These are phyloP conservation scores for Stenoptilia bipunctidactyla DNA, from an alignment of 2,888 invertebrate genomes.

Conservation along the genomic window DNA sequence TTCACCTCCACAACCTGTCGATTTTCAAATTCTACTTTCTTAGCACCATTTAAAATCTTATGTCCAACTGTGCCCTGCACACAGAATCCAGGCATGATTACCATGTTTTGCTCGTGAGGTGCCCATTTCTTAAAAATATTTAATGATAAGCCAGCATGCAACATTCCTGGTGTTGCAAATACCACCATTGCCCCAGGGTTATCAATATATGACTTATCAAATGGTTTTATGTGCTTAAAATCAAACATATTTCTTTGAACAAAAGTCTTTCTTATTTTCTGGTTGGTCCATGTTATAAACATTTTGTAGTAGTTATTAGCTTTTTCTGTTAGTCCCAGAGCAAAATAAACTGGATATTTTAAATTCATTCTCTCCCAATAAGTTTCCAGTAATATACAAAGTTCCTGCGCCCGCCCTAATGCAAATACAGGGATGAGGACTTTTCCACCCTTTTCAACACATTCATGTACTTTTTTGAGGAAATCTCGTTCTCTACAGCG, in stretches of 20 bases:
- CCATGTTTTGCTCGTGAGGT: slow-evolving; percentile 97
- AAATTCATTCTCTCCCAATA: slow-evolving; percentile 99
- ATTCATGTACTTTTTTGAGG: slow-evolving; percentile 96
- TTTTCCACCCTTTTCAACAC: slow-evolving; percentile 97
- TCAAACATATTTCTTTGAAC: slow-evolving; percentile 99
- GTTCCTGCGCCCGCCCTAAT: slow-evolving; percentile 96
- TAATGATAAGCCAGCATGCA: slow-evolving; percentile 97
- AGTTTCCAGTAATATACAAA: slow-evolving; percentile 97
- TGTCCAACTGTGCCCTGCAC: slow-evolving; percentile 99
- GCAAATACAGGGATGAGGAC: slow-evolving; percentile 99
- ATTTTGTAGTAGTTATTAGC: slow-evolving; percentile 99
- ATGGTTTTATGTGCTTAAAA: slow-evolving; percentile 98
- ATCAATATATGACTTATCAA: slow-evolving; percentile 94
- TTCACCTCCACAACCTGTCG: slow-evolving; percentile 94
- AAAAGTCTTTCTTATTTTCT: slow-evolving; percentile 98
- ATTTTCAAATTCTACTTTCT: slow-evolving; percentile 95
- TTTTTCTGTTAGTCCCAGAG: slow-evolving; percentile 96
- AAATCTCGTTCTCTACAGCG: slow-evolving; percentile 97
- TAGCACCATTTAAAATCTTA: slow-evolving; percentile 94
- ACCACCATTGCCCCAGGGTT: slow-evolving; percentile 99
- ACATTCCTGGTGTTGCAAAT: slow-evolving; percentile 99
- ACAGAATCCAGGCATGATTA: slow-evolving; percentile 99
- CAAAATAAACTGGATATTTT: slow-evolving; percentile 98
- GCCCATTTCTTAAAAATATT: slow-evolving; percentile 99
- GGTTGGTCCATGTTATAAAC: slow-evolving; percentile 99